These are phyloP conservation scores for Pterophyllum scalare DNA, from an alignment of 2,113 vertebrate species.

Conservation along the genomic window DNA sequence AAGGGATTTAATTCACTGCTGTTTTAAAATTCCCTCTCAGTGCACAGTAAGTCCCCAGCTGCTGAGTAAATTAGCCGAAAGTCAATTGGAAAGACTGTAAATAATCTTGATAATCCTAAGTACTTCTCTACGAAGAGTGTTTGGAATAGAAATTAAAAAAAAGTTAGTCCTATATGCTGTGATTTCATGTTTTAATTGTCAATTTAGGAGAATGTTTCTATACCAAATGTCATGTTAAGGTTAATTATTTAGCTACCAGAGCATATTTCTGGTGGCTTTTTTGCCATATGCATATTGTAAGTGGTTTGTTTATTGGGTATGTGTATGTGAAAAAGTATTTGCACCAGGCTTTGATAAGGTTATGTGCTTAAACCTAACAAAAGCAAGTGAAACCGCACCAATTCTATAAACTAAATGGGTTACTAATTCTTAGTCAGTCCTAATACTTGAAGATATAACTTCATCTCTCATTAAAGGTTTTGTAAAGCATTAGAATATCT, in stretches of 20 bases:
- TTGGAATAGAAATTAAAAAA: neutral
- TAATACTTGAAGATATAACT: neutral
- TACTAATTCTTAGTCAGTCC: neutral
- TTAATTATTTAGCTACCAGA: neutral
- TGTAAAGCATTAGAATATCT: neutral
- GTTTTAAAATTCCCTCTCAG: conserved; percentile 5
- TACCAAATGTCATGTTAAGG: neutral
- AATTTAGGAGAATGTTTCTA: neutral
- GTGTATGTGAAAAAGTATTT: neutral
- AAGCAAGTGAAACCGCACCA: neutral
- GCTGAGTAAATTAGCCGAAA: conserved; percentile 12
- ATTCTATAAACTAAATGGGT: neutral
- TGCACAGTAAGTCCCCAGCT: conserved; percentile 4
- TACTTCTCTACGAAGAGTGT: neutral
- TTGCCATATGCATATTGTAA: neutral
- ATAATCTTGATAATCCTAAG: conserved; percentile 14
- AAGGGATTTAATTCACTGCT: conserved; percentile 34
- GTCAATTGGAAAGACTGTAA: conserved; percentile 10
- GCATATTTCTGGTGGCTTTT: neutral
- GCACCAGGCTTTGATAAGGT: neutral
- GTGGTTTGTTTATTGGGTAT: neutral
- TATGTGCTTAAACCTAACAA: neutral
- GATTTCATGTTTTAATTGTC: neutral
- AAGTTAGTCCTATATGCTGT: neutral
- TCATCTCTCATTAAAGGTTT: neutral